phyloP scores from a whole-genome alignment of 2,113 vertebrate species.

The Phodopus roborovskii region DNA sequence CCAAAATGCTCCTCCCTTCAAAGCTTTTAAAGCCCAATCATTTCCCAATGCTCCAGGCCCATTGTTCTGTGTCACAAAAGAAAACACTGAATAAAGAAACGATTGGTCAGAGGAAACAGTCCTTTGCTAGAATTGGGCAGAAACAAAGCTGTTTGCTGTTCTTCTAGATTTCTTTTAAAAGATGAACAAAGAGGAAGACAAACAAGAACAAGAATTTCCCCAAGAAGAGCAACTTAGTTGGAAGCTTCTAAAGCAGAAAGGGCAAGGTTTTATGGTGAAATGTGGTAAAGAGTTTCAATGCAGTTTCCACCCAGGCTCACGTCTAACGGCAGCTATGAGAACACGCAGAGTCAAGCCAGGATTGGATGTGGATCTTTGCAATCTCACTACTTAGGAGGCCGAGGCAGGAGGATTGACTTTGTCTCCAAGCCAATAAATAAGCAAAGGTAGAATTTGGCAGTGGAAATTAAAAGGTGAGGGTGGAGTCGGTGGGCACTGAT shows the following conservation, averaged over 20 bases:
- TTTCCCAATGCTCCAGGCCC: not conserved
- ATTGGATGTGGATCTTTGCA: not conserved
- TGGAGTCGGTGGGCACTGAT: not conserved
- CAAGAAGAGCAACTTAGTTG: conserved; percentile 42
- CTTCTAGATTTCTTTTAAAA: conserved; percentile 41
- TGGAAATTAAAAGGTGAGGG: not conserved
- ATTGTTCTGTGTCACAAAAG: not conserved
- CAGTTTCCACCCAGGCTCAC: not conserved
- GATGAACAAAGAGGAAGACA: conserved; percentile 32
- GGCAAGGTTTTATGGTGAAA: conserved; percentile 43
- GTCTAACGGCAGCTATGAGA: conserved; percentile 3
- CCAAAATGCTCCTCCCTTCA: not conserved
- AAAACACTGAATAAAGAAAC: conserved; percentile 57
- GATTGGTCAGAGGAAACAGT: not conserved
- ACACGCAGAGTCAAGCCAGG: not conserved
- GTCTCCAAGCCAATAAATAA: not conserved
- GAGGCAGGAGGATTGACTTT: not conserved
- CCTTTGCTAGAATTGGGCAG: not conserved
- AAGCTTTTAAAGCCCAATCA: conserved; percentile 9
- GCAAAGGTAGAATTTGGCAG: not conserved
- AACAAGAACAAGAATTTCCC: conserved; percentile 47
- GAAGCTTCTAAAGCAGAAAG: conserved; percentile 63
- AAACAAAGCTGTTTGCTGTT: conserved; percentile 49
- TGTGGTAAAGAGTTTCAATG: conserved; percentile 38
- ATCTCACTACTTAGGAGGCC: not conserved